Evolutionary conservation across 2,888 invertebrate species (phyloP), one percentile per base, ranked within the genome.

Genomic region (Drosophila siamana): DNA sequence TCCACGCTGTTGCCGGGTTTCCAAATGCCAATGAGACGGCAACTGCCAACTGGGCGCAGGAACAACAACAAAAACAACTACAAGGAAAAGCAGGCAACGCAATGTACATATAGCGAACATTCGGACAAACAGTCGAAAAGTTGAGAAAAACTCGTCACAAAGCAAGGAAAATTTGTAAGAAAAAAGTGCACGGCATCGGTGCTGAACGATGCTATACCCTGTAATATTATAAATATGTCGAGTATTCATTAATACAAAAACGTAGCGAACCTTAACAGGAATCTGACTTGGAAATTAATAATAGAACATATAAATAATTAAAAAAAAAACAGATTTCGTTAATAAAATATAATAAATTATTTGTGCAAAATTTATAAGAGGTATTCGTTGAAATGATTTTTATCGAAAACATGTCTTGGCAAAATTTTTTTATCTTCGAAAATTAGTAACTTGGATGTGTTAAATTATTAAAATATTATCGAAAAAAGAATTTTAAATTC

Each of bases 1-100:
- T 66, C 64, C 43, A 60, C 30, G 62, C 52, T 67, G 57, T 83
- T 88, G 86, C 70, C 64, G 67, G 88, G 86, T 80, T 83, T 86
- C 84, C 69, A 86, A 86, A 83, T 74, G 81, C 83, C 76, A 78
- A 65, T 44, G 55, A 55, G 43, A 65, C 38, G 22, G 26, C 63
- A 74, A 69, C 69, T 63, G 74, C 43, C 54, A 54, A 61, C 66
- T 55, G 59, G 26, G 57, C 50, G 55, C 79, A 68, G 50, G 51
- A 66, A 52, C 66, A 80, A 61, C 61, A 68, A 52, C 52, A 54
- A 40, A n/a, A 38, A 51, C 24, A 26, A 62, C 40, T 43, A 60
- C 38, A 69, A 55, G 19, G 24, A 54, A 60, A 72, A 69, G 64
- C 46, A 41, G 24, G 50, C 44, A 46, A 60, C 70, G 59, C 62